Evolutionary conservation across 1,140 invertebrate genomes (phyloP).

Genomic region (Cryptotermes secundus): DNA sequence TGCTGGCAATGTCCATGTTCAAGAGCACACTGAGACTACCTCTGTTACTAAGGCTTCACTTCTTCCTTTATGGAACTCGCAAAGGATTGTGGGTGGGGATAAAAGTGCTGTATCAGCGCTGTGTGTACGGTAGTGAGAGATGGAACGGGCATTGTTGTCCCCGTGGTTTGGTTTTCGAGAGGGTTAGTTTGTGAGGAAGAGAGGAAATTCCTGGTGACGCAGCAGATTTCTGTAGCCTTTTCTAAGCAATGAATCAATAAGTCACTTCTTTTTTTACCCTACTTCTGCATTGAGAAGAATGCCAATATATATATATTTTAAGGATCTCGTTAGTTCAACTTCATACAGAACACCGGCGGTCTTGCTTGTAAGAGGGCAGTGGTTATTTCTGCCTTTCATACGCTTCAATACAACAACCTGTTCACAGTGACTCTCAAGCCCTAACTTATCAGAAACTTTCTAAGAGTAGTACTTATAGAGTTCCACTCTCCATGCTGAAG

Average conservation of each 20-base stretch:
- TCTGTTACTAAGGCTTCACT: not conserved
- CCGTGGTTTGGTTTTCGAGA: slow-evolving; percentile 15
- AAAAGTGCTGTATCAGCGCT: slow-evolving; percentile 5
- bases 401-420: not conserved
- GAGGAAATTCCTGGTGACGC: not conserved
- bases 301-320: not conserved
- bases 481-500: too few species aligned
- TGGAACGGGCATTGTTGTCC: not conserved
- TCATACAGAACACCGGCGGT: not conserved
- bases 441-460: too few species aligned
- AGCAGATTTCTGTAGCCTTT: not conserved
- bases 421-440: not conserved
- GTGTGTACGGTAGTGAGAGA: not conserved
- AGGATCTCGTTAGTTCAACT: not conserved
- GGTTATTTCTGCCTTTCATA: not conserved
- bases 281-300: not conserved
- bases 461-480: too few species aligned
- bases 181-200: not conserved
- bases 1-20: not conserved
- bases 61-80: not conserved
- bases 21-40: not conserved
- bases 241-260: not conserved
- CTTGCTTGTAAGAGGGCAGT: not conserved
- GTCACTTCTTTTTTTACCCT: not conserved
- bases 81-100: slow-evolving; percentile 4